phyloP scores from a whole-genome alignment of 1,140 invertebrate species.

The Drosophila insularis region DNA sequence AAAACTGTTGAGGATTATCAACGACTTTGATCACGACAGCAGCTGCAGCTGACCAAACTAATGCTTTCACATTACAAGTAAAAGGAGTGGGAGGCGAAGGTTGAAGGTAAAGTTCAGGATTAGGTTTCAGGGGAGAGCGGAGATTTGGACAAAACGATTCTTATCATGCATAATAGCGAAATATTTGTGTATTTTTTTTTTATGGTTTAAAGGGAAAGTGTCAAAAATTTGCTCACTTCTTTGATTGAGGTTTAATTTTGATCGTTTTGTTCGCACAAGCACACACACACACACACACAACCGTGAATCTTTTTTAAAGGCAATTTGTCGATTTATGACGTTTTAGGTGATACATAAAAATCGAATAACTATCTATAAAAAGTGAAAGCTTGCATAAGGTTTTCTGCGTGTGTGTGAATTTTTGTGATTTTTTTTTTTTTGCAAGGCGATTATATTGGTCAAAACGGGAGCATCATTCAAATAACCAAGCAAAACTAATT shows the following conservation, averaged over 20 bases:
- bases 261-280: background rate
- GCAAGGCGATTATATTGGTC: slow-evolving; percentile 8
- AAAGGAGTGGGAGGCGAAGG: too few relatives aligned
- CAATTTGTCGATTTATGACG: slow-evolving; percentile 45
- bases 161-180: slow-evolving; percentile 45
- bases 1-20: slow-evolving; percentile 60
- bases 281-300: background rate
- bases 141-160: slow-evolving; percentile 28
- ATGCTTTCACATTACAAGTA: slow-evolving; percentile 55
- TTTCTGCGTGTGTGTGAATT: background rate
- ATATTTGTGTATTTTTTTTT: slow-evolving; percentile 22
- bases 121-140: background rate
- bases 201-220: slow-evolving; percentile 29
- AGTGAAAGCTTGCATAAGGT: slow-evolving; percentile 34
- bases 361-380: background rate
- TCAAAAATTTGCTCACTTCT: slow-evolving; percentile 13
- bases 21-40: slow-evolving; percentile 64
- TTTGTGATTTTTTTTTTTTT: slow-evolving; percentile 25
- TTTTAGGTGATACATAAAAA: slow-evolving; percentile 23
- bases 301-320: background rate
- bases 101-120: too few relatives aligned
- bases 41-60: slow-evolving; percentile 17
- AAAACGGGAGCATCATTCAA: slow-evolving; percentile 14
- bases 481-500: slow-evolving; percentile 29
- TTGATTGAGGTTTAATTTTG: background rate